These are phyloP conservation scores for Epicampocera succincta DNA, from an alignment of 2,888 invertebrate genomes.

Conservation along the genomic window DNA sequence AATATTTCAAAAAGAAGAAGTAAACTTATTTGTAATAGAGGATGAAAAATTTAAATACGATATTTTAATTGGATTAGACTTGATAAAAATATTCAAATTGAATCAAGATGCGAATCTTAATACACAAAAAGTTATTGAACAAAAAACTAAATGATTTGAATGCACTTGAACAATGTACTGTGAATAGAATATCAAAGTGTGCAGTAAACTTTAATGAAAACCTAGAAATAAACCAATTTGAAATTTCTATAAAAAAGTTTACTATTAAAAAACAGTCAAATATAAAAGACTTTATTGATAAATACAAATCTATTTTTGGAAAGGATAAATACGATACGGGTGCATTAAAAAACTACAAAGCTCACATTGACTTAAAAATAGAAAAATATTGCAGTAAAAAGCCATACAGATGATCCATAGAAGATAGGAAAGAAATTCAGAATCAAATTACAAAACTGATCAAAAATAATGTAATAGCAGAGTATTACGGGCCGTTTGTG, in stretches of 20 bases:
- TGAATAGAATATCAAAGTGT: not conserved
- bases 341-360: constrained; percentile 72
- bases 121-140: constrained; percentile 38
- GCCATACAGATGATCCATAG: constrained; percentile 28
- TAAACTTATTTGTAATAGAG: constrained; percentile 63
- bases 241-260: no score
- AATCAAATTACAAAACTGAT: constrained; percentile 65
- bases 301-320: constrained; percentile 71
- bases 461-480: constrained; percentile 60
- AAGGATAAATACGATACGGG: constrained; percentile 73
- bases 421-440: constrained; percentile 68
- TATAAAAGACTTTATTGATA: constrained; percentile 69
- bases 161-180: not conserved
- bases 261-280: not conserved
- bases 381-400: constrained; percentile 68
- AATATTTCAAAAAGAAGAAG: constrained; percentile 65
- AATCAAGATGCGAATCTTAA: constrained; percentile 63
- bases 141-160: not conserved
- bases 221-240: no score
- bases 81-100: constrained; percentile 47
- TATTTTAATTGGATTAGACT: constrained; percentile 65
- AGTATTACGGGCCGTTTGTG: constrained; percentile 32
- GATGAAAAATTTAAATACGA: constrained; percentile 59
- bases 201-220: constrained; percentile 49
- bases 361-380: constrained; percentile 69